Evolutionary conservation across 2,888 invertebrate genomes (phyloP).

Genomic region (Drosophila subsilvestris): DNA sequence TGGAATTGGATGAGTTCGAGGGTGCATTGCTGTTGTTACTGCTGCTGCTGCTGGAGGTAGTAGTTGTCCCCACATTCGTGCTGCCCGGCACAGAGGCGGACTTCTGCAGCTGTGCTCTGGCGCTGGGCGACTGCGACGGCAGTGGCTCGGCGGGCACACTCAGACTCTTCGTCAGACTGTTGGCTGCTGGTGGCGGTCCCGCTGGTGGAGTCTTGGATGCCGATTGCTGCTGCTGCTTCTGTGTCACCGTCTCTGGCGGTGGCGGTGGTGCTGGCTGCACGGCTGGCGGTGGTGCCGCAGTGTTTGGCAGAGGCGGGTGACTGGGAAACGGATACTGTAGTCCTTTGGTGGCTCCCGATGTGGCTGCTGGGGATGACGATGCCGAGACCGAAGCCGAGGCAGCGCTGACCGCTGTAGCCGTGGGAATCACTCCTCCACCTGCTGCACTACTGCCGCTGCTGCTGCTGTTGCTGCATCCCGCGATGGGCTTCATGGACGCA

Average conservation of each 20-base stretch:
- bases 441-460: conserved; percentile 11
- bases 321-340: conserved; percentile 92
- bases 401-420: conserved; percentile 18
- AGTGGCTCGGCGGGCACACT: conserved; percentile 73
- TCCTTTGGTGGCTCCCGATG: conserved; percentile 81
- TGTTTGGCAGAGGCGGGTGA: conserved; percentile 87
- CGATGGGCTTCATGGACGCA: conserved; percentile 30
- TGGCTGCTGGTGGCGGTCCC: conserved; percentile 76
- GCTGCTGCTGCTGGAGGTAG: conserved; percentile 25
- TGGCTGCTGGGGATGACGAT: conserved; percentile 60
- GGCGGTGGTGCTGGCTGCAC: conserved; percentile 77
- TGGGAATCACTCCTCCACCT: conserved; percentile 11
- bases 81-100: conserved; percentile 83
- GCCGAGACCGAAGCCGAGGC: conserved; percentile 13
- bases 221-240: conserved; percentile 40
- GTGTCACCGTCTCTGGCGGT: conserved; percentile 57
- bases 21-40: conserved; percentile 23
- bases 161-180: conserved; percentile 81
- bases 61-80: conserved; percentile 83
- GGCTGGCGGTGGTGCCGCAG: conserved; percentile 80
- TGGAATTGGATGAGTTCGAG: conserved; percentile 33
- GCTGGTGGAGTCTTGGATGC: conserved; percentile 64
- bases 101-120: conserved; percentile 73
- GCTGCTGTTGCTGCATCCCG: neutral
- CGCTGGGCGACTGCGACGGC: conserved; percentile 28